Conservation (phyloP, 2,113 vertebrate genomes). For the Morone chrysops region DNA sequence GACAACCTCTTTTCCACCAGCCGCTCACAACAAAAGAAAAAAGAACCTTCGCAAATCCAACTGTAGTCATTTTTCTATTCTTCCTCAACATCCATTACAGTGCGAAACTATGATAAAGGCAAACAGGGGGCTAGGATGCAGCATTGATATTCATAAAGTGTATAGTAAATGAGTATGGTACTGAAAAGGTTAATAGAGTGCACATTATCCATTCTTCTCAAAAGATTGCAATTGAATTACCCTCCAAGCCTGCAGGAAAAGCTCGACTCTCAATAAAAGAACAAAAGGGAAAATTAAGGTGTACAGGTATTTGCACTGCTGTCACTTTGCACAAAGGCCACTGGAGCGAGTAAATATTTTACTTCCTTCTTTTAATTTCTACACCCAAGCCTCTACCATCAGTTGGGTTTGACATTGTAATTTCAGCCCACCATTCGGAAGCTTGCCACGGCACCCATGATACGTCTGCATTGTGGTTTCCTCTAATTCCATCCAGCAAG, state of each 20-base stretch:
- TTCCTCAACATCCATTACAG: slow-evolving; percentile 26
- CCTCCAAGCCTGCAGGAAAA: slow-evolving; percentile 18
- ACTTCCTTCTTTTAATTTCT: slow-evolving; percentile 46
- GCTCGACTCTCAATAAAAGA: slow-evolving; percentile 14
- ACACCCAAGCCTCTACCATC: slow-evolving; percentile 1
- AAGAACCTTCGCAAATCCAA: slow-evolving; percentile 2
- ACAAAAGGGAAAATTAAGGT: slow-evolving; percentile 43
- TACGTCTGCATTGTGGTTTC: slow-evolving; percentile 10
- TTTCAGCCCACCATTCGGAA: not conserved
- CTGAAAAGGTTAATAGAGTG: slow-evolving; percentile 72
- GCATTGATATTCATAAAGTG: slow-evolving; percentile 61
- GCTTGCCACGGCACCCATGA: not conserved
- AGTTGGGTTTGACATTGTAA: slow-evolving; percentile 32
- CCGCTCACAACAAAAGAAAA: slow-evolving; percentile 24
- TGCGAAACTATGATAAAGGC: not conserved
- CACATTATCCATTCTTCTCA: slow-evolving; percentile 60
- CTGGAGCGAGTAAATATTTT: slow-evolving; percentile 48
- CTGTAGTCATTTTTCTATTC: not conserved
- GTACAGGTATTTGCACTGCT: slow-evolving; percentile 38
- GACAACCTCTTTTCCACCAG: slow-evolving; percentile 1
- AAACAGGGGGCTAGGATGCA: slow-evolving; percentile 11
- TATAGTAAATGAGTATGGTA: slow-evolving; percentile 18
- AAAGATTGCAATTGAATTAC: slow-evolving; percentile 61
- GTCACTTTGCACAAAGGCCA: slow-evolving; percentile 47
- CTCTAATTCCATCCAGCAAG: slow-evolving; percentile 21